Base-by-base conservation (phyloP, 2,888 invertebrate genomes). In the Heliconius ethilla region DNA sequence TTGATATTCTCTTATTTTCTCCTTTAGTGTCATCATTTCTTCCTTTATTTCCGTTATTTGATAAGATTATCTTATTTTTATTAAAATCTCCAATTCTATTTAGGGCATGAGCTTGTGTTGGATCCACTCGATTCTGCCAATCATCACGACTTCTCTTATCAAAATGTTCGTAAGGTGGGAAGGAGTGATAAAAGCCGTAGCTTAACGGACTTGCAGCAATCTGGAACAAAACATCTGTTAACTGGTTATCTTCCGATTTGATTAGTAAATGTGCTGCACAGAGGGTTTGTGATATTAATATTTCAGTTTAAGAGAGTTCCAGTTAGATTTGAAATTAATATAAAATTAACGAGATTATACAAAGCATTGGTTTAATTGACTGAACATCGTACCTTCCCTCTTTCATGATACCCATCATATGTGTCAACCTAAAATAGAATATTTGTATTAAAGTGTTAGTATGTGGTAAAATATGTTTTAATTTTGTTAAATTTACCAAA, bases 121-220 rank as follows among this genome's bases (percentile, higher is more conserved):
- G 65, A 0, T 84, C 86, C 33, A 85, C 89, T 83, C 87, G 82
- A 0, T 87, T 11, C 5, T 73, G 87, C 91, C 91, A 92, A 80
- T 89, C 88, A 59, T 89, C 87, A 15, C 88, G 86, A 81, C 92
- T 92, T 81, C 95, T 85, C 82, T 91, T 93, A 81, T 94, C 94
- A 76, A 89, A 92, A 83, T 93, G 91, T n/a, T 93, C 93, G 81
- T 93, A 90, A 18, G 91, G 88, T 83, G 94, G 95, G 77, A 95
- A 94, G 6, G 95, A 88, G 80, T 96, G 96, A 87, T 97, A 97
- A 74, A 97, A 95, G 29, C 97, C 97, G 86, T 97, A 97, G 92
- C 96, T 97, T 80, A 97, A 86, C 88, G 97, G 96, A 91, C 95
- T 97, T 83, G 96, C 95, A 85, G 97, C 96, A 85, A 96, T 95